Conservation (phyloP, 2,797 vertebrate genomes). For the Poeciliopsis presidionis region DNA sequence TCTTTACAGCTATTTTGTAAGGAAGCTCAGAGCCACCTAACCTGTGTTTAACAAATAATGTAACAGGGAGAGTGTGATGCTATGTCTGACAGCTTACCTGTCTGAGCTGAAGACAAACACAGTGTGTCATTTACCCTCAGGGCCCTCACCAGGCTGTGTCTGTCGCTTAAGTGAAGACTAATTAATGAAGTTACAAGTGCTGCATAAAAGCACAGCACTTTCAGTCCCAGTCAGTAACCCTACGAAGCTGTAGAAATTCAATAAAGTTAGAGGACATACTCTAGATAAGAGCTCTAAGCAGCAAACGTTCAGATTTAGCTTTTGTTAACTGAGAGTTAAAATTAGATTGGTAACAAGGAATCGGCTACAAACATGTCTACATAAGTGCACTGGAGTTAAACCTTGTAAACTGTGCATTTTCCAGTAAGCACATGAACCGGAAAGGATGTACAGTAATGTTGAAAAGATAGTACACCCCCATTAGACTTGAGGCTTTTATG, state of each 20-base stretch:
- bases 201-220: conserved; percentile 11
- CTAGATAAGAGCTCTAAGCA: not conserved
- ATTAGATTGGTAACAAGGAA: not conserved
- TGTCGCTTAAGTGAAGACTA: conserved; percentile 11
- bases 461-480: not conserved
- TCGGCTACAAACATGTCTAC: not conserved
- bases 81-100: conserved; percentile 13
- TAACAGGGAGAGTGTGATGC: not conserved
- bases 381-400: not conserved
- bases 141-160: conserved; percentile 7
- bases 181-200: conserved; percentile 20
- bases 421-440: not conserved
- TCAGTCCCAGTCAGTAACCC: conserved; percentile 2
- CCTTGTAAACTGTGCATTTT: not conserved
- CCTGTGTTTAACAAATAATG: not conserved
- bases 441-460: not conserved
- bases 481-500: not conserved
- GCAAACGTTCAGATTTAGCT: not conserved
- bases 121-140: conserved; percentile 12
- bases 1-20: not conserved
- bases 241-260: not conserved
- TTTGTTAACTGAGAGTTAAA: not conserved
- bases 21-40: not conserved
- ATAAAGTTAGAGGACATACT: conserved; percentile 10
- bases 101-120: conserved; percentile 12